Evolutionary conservation across 2,797 vertebrate species (phyloP).

Genomic region (Hapalemur alaotrensis): DNA sequence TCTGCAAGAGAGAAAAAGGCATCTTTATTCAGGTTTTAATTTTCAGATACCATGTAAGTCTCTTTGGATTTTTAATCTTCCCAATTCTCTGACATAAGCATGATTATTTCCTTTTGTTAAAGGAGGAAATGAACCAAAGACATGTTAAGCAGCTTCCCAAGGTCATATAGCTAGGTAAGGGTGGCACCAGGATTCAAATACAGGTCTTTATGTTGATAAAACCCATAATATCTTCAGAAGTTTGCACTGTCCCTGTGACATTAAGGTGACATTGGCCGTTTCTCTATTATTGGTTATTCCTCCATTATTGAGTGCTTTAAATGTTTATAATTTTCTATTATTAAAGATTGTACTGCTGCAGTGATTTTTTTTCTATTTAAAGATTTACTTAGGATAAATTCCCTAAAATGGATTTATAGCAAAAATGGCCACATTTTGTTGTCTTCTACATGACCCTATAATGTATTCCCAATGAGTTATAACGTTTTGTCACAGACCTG

Average conservation of each 20-base stretch:
- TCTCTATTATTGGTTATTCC: neutral
- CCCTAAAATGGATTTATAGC: neutral
- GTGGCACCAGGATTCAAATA: neutral
- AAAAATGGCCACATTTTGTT: neutral
- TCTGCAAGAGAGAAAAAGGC: neutral
- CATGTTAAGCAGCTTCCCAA: neutral
- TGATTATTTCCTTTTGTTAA: slow-evolving; percentile 18
- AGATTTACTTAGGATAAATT: neutral
- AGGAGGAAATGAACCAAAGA: neutral
- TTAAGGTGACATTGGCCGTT: neutral
- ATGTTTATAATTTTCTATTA: neutral
- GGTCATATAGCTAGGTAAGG: neutral
- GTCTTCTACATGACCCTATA: neutral
- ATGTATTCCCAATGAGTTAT: neutral
- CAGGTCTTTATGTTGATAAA: neutral
- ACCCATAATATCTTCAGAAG: neutral
- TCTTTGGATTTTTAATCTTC: neutral
- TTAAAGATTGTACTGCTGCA: neutral
- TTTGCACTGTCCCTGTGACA: neutral
- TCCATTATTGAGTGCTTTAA: neutral
- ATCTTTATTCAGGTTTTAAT: neutral
- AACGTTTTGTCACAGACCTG: neutral
- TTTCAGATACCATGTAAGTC: neutral
- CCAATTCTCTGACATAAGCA: neutral
- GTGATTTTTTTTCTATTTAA: neutral